Evolutionary conservation across 2,113 vertebrate genomes (phyloP).

Genomic region (Halcyon senegalensis): DNA sequence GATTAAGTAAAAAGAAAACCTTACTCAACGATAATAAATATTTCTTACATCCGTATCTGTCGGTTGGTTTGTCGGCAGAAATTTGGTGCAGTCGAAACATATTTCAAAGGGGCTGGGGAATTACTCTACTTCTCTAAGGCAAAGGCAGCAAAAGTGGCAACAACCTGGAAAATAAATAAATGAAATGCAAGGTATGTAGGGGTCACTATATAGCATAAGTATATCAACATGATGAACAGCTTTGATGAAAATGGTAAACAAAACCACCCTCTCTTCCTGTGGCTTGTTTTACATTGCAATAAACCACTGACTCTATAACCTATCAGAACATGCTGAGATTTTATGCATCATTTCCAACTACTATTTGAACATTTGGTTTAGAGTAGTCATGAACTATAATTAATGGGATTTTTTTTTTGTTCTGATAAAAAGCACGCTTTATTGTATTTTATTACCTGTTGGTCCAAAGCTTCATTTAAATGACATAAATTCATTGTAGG

Average conservation of each 20-base stretch:
- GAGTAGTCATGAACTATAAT: slow-evolving; percentile 60
- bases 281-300: slow-evolving; percentile 55
- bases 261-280: slow-evolving; percentile 60
- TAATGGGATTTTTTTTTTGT: not conserved
- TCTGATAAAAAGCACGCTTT: slow-evolving; percentile 43
- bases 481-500: slow-evolving; percentile 28
- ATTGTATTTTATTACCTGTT: slow-evolving; percentile 58
- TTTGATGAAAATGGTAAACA: slow-evolving; percentile 54
- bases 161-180: slow-evolving; percentile 62
- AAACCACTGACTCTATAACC: slow-evolving; percentile 64
- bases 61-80: not conserved
- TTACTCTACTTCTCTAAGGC: not conserved
- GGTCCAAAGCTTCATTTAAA: slow-evolving; percentile 22
- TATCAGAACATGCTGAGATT: slow-evolving; percentile 64
- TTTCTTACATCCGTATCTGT: not conserved
- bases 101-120: not conserved
- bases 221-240: slow-evolving; percentile 57
- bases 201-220: slow-evolving; percentile 7
- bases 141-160: slow-evolving; percentile 40
- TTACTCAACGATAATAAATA: slow-evolving; percentile 7
- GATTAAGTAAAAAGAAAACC: slow-evolving; percentile 39
- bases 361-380: slow-evolving; percentile 66
- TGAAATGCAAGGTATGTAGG: slow-evolving; percentile 34
- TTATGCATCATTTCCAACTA: slow-evolving; percentile 46
- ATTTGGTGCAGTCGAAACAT: not conserved